Base-by-base conservation (phyloP, 30 jellyfish, hydroid and myxozoan species). In the Aurelia sp. region DNA sequence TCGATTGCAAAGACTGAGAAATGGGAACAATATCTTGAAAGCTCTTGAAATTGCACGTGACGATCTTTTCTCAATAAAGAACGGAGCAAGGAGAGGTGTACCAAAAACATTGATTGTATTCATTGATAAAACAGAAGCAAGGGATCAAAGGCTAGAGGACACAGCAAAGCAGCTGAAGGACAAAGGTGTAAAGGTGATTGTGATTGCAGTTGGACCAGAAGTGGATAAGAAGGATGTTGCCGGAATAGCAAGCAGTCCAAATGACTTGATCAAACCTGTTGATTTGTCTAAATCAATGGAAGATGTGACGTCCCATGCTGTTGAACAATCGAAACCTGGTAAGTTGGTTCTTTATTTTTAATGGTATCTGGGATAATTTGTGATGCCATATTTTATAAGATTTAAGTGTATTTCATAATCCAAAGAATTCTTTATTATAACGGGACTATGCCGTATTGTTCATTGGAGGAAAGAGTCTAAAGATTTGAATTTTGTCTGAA, bases 31-130 rank as follows among this genome's bases (percentile, higher is more conserved):
- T 13, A 3, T 73, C 18, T 37, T 19, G n/a, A 66, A 50, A 21
- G 96, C 96, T 15, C 66, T 93, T n/a, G 96, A 88, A 62, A 50
- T 82, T 11, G 96, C 93, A 8, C 81, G 89, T 2, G 83, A 72
- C 48, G 71, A 82, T 0, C 84, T 92, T 0, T 92, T 86, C 63
- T 12, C 71, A 2, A 40, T 18, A 57, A 50, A 62, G 27, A 68
- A 81, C 13, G 96, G 97, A 6, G 97, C 86, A 9, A 65, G 97
- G 27, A 73, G 76, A 22, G 66, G 62, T 64, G 71, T 83, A 4
- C 82, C 84, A 51, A 92, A 92, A 48, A 73, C 97, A 16, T 13
- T 92, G 19, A 86, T 92, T 51, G 65, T 87, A 33, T 92, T 92
- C 71, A 76, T 90, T 58, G 79, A 82, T 35, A 76, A 53, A 18